Conservation (phyloP, 2,888 invertebrate species). For the Heliconius ismenius region DNA sequence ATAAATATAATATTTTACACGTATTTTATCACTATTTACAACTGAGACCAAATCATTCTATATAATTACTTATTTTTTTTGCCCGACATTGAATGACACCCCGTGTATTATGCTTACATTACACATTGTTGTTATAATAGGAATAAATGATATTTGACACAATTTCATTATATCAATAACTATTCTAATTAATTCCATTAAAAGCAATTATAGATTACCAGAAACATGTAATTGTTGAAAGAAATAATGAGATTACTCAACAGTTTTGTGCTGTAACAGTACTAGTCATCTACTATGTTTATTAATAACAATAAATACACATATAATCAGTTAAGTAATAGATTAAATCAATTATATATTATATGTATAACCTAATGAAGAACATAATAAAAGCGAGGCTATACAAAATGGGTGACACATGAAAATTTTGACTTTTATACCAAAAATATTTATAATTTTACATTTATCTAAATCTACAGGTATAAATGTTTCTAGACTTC, state of each 20-base stretch:
- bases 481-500: constrained; percentile 23
- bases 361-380: background rate
- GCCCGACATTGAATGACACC: background rate
- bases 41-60: constrained; percentile 21
- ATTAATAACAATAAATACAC: background rate
- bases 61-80: constrained; percentile 7
- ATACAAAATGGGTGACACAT: constrained; percentile 17
- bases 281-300: constrained; percentile 1
- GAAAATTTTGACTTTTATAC: background rate
- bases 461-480: constrained; percentile 16
- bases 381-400: background rate
- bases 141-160: constrained; percentile 11
- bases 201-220: background rate
- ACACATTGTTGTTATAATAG: constrained; percentile 4
- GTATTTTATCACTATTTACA: constrained; percentile 31
- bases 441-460: constrained; percentile 10
- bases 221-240: background rate
- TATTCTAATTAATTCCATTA: constrained; percentile 6
- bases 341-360: background rate
- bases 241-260: constrained; percentile 11
- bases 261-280: constrained; percentile 13
- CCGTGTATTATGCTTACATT: background rate
- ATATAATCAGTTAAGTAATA: background rate
- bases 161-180: constrained; percentile 6
- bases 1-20: constrained; percentile 36